Evolutionary conservation across 2,888 invertebrate genomes (phyloP).

Genomic region (Cheilosia vernalis): DNA sequence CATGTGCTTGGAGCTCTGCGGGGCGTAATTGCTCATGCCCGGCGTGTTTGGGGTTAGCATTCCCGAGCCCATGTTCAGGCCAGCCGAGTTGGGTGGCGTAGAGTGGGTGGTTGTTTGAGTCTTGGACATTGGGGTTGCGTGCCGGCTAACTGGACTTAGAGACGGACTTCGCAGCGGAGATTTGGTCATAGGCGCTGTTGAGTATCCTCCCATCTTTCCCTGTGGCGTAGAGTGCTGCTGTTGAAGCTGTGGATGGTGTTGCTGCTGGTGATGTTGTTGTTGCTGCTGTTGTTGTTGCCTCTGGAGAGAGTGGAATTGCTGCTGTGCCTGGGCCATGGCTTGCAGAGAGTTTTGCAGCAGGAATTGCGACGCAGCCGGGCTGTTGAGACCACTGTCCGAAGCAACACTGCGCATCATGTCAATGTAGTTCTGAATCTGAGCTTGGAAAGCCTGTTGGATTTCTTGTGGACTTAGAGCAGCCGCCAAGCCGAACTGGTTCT

Average conservation of each 20-base stretch:
- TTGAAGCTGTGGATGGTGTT: constrained; percentile 75
- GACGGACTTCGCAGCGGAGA: constrained; percentile 83
- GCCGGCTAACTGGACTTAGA: constrained; percentile 81
- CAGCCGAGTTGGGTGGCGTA: constrained; percentile 84
- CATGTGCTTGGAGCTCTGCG: constrained; percentile 84
- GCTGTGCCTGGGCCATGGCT: constrained; percentile 86
- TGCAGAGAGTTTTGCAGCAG: constrained; percentile 90
- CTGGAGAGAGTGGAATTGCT: constrained; percentile 91
- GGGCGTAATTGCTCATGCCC: constrained; percentile 84
- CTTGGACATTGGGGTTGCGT: constrained; percentile 82
- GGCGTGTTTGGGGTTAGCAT: constrained; percentile 86
- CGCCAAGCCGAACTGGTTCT: constrained; percentile 79
- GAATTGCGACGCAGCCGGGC: constrained; percentile 86
- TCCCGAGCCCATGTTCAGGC: constrained; percentile 82
- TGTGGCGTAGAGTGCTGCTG: constrained; percentile 75
- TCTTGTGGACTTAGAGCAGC: constrained; percentile 78
- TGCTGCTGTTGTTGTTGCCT: constrained; percentile 85
- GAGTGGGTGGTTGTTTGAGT: constrained; percentile 84
- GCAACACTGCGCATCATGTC: constrained; percentile 82
- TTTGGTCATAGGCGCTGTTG: constrained; percentile 80
- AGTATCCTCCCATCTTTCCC: constrained; percentile 82
- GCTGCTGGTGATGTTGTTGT: constrained; percentile 79
- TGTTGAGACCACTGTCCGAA: constrained; percentile 79
- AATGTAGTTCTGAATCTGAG: constrained; percentile 82
- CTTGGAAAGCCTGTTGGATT: constrained; percentile 82